Base-by-base conservation (phyloP, 64 coral and sea anemone species). In the Hydrozoanthus tunicans region DNA sequence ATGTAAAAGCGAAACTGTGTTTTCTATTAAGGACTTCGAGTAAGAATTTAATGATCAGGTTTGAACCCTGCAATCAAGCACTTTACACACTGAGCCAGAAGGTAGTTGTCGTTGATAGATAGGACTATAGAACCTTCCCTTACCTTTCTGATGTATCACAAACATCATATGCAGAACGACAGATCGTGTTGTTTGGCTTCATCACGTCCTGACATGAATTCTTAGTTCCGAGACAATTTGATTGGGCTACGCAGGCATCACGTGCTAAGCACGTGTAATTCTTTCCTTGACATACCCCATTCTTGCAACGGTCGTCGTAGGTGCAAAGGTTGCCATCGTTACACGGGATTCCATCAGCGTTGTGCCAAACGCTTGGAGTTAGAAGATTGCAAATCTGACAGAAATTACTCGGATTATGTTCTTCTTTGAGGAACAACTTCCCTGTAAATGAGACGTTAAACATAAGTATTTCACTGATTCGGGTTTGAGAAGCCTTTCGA, bases 131-230 rank as follows among this genome's bases (percentile, higher is more conserved):
- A 43, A 43, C 32, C 32, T 43, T 43, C 32, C 32, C 32, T 43
- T 59, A 88, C 84, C 54, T 88, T 88, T 88, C 84, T 32, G 84
- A 53, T 10, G 15, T 86, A 56, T 86, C 83, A 59, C 83, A 86
- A 6, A 43, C n/a, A 23, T 86, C 83, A 86, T 27, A 86, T 3
- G 83, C 83, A 86, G 83, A 24, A 56, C 83, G 83, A 86, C 83
- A 86, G n/a, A 86, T 86, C 11, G 83, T 72, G 17, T 73, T 57
- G 8, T 86, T 86, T 56, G 66, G 56, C 51, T 88, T 88, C 84
- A 88, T 73, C n/a, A 88, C 67, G 12, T 88, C 84, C 51, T 60
- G n/a, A n/a, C 84, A 88, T 13, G 12, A 54, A 7, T 88, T 13
- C 54, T 60, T 59, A 6, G 5, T 58, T 23, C 84, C 84, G 6